Evolutionary conservation across 2,113 vertebrate species (phyloP), one percentile per base, ranked within the genome.

Genomic region (Clarias magur): DNA sequence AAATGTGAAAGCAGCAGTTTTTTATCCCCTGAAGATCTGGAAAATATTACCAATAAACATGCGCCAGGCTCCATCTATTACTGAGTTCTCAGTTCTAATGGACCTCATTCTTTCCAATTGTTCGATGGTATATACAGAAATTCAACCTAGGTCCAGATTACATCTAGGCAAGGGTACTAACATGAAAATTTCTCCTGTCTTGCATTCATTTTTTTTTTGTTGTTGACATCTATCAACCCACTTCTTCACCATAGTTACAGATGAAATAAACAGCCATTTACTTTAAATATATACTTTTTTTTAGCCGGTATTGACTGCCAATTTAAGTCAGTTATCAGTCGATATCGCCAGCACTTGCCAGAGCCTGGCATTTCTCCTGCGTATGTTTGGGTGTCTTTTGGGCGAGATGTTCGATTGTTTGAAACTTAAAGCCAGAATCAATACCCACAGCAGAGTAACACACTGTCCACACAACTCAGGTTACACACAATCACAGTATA

Each of bases 351-450:
- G 13, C 23, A 2, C 3, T 38, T 38, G 34, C 27, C 78, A 2
- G 27, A 23, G 57, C 30, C 15, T 42, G 57, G 79, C 57, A 42
- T 25, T 19, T 11, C 10, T 38, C 25, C 79, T 30, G 57, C 30
- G 1, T 38, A 1, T 81, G 79, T 81, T 62, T 81, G 57, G 79
- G 57, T 81, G 10, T 82, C 76, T 87, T 48, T 89, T 87, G 21
- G 53, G 59, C 34, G 56, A 85, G 78, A 82, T 78, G 75, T 54
- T 65, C 17, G 34, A 82, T 11, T 76, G 27, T 89, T 72, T 68
- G 88, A 89, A 56, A 89, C 53, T 5, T 62, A 1, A 27, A 82
- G 86, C 78, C 88, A 87, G 42, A 89, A 89, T 89, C 88, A 76
- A 89, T 87, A 62, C 48, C 23, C 60, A 85, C 82, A 75, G 21